phyloP scores from a whole-genome alignment of 2,113 vertebrate genomes.

The Poeciliopsis turrubarensis region DNA sequence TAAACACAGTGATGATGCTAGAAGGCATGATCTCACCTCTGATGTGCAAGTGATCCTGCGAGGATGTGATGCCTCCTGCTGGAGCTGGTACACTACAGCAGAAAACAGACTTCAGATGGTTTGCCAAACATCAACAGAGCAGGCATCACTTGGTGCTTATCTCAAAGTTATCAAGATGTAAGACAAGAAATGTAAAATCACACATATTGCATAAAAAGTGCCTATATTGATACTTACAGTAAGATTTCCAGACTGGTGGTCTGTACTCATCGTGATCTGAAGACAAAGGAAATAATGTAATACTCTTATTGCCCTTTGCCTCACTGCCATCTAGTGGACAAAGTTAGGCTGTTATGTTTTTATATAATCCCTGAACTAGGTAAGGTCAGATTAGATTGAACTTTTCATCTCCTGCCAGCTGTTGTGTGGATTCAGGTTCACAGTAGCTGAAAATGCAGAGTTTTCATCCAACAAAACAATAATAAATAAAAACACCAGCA shows the following conservation, averaged over 20 bases:
- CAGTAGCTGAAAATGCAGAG: too few species aligned
- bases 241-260: constrained; percentile 78
- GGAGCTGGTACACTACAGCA: constrained; percentile 93
- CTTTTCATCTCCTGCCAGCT: neutral
- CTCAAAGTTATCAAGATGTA: neutral
- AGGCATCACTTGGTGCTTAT: neutral
- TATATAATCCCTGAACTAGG: neutral
- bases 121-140: neutral
- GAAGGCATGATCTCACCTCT: constrained; percentile 68
- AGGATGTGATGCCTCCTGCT: constrained; percentile 98
- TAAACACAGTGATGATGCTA: neutral
- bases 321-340: constrained; percentile 45
- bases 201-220: neutral
- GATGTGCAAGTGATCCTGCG: constrained; percentile 82
- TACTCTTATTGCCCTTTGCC: neutral
- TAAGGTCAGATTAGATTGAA: neutral
- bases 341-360: neutral
- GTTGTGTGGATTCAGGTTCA: too few species aligned
- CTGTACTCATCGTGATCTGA: constrained; percentile 79
- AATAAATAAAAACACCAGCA: too few species aligned
- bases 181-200: neutral
- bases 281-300: constrained; percentile 9
- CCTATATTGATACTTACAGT: constrained; percentile 60
- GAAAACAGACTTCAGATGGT: constrained; percentile 16
- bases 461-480: too few species aligned